Evolutionary conservation across 2,797 vertebrate genomes (phyloP).

Genomic region (Sebastes cheni): DNA sequence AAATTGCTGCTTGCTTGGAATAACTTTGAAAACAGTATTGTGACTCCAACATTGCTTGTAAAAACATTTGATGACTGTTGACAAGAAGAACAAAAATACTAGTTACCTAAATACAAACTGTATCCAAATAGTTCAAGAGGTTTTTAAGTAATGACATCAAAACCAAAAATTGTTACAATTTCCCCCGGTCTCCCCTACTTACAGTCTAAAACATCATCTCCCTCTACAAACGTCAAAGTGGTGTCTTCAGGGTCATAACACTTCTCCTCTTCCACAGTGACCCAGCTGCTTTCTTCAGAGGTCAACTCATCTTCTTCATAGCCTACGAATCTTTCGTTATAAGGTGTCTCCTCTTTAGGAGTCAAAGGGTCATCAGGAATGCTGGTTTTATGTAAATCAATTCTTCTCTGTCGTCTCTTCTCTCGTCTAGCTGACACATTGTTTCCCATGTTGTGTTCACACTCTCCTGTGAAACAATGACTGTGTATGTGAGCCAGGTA

Average conservation of each 20-base stretch:
- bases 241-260: slow-evolving; percentile 45
- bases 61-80: too few species aligned
- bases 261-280: slow-evolving; percentile 6
- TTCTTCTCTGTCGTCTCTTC: background rate
- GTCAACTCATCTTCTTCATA: background rate
- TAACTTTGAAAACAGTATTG: too few species aligned
- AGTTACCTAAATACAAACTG: too few species aligned
- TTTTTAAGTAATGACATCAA: too few species aligned
- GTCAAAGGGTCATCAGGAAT: accelerated
- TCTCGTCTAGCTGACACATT: background rate
- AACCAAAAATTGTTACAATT: too few species aligned
- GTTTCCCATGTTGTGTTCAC: background rate
- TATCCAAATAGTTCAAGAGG: too few species aligned
- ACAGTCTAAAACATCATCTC: slow-evolving; percentile 59
- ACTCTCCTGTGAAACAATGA: too few species aligned
- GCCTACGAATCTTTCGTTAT: background rate
- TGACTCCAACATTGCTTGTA: too few species aligned
- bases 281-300: background rate
- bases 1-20: too few species aligned
- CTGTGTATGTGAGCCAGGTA: too few species aligned
- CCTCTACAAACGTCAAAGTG: slow-evolving; percentile 55
- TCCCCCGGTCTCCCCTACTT: background rate
- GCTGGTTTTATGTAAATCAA: accelerated
- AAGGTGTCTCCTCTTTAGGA: accelerated
- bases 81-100: too few species aligned